phyloP scores from a whole-genome alignment of 2,113 vertebrate genomes.

The Parotia lawesii region DNA sequence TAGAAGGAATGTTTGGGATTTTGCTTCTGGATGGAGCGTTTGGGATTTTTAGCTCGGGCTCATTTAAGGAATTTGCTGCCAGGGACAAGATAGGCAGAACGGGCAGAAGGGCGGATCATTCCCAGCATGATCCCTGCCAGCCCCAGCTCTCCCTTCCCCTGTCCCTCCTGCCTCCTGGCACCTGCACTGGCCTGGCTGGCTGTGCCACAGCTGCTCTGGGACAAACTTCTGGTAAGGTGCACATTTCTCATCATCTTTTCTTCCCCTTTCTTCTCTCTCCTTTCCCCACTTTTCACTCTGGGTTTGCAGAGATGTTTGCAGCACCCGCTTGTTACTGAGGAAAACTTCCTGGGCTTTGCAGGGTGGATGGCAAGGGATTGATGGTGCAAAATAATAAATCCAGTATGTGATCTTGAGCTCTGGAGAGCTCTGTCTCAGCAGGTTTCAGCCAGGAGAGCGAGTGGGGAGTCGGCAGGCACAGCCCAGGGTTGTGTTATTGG shows the following conservation, averaged over 20 bases:
- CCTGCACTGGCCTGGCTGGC: not conserved
- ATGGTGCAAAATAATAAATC: not conserved
- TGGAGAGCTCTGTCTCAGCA: not conserved
- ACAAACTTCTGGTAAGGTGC: not conserved
- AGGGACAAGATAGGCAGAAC: not conserved
- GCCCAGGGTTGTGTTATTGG: not conserved
- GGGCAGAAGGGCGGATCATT: not conserved
- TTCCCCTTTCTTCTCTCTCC: not conserved
- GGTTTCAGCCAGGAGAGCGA: not conserved
- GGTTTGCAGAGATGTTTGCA: not conserved
- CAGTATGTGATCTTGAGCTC: not conserved
- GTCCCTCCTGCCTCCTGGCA: not conserved
- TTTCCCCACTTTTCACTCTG: rapidly evolving
- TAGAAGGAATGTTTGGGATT: not conserved
- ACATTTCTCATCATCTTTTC: not conserved
- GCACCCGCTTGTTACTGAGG: rapidly evolving
- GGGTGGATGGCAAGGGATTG: not conserved
- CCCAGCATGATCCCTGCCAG: not conserved
- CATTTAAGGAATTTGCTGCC: not conserved
- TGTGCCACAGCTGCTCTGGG: not conserved
- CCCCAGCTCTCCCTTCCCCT: not conserved
- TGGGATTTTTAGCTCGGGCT: not conserved
- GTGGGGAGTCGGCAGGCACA: not conserved
- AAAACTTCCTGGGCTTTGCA: not conserved
- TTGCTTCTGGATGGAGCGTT: not conserved